Percentiles rank a stretch among this genome's conserved stretches.
phyloP scores from a whole-genome alignment of 2,113 vertebrate species.

The Hippocampus abdominalis region DNA sequence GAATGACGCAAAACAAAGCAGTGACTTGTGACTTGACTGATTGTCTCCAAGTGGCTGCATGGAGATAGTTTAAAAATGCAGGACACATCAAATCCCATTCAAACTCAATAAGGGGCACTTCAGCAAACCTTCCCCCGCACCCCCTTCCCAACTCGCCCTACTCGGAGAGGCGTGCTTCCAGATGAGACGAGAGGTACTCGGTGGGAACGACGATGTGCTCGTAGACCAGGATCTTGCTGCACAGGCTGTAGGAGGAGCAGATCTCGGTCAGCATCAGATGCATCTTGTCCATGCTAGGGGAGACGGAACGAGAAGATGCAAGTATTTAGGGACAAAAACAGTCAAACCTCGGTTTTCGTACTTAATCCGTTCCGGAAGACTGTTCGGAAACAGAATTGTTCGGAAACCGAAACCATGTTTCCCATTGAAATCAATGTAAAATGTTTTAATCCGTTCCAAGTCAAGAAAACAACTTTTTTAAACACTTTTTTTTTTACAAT shows the following conservation, averaged over 20 bases:
- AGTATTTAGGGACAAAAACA: constrained; percentile 29
- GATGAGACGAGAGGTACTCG: constrained; percentile 84
- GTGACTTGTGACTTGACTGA: constrained; percentile 30
- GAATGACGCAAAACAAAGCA: constrained; percentile 37
- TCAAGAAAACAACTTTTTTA: too few relatives aligned
- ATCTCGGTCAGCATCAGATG: constrained; percentile 83
- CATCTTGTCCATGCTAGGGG: constrained; percentile 85
- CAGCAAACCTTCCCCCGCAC: background rate
- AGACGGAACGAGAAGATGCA: constrained; percentile 2
- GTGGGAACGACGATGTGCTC: constrained; percentile 80
- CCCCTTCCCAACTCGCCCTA: constrained; percentile 52
- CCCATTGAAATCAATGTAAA: too few relatives aligned
- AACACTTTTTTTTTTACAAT: too few relatives aligned
- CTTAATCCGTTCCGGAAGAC: too few relatives aligned
- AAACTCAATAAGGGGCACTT: background rate
- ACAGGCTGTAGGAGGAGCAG: constrained; percentile 77
- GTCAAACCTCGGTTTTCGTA: too few relatives aligned
- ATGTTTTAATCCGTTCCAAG: too few relatives aligned
- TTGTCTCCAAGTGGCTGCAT: constrained; percentile 22
- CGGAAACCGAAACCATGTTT: too few relatives aligned
- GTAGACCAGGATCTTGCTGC: constrained; percentile 74
- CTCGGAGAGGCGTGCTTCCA: constrained; percentile 83
- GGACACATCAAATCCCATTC: background rate
- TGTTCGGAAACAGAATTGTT: too few relatives aligned
- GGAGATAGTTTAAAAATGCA: background rate